Evolutionary conservation across 92 coral and sea anemone genomes (phyloP).

Genomic region (Pocillopora grandis): DNA sequence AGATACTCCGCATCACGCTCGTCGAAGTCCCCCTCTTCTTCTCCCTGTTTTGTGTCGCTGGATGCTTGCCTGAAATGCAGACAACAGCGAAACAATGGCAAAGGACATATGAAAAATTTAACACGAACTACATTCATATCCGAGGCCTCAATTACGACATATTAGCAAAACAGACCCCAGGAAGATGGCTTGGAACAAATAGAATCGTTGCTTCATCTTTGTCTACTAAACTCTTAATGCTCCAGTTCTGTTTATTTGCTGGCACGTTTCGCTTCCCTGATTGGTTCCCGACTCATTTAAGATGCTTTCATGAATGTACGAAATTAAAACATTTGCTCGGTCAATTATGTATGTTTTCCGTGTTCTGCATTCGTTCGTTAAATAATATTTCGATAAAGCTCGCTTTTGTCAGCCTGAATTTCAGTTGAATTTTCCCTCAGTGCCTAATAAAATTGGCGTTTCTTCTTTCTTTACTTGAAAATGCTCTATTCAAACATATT

Average conservation of each 20-base stretch:
- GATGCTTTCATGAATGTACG: conserved; percentile 16
- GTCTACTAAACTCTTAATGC: conserved; percentile 37
- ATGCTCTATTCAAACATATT: conserved; percentile 28
- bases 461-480: background rate
- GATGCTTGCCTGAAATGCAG: conserved; percentile 49
- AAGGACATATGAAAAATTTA: conserved; percentile 49
- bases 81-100: conserved; percentile 40
- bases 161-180: conserved; percentile 57
- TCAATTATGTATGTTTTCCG: conserved; percentile 34
- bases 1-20: conserved; percentile 68
- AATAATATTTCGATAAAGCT: conserved; percentile 13
- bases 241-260: conserved; percentile 14
- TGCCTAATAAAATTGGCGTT: background rate
- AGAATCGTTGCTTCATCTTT: conserved; percentile 17
- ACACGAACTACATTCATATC: conserved; percentile 40
- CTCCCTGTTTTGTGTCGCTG: conserved; percentile 35
- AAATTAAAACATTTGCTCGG: conserved; percentile 40
- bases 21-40: conserved; percentile 37
- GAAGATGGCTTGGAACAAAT: conserved; percentile 25
- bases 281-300: conserved; percentile 34
- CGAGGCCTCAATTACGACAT: conserved; percentile 45
- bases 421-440: conserved; percentile 7
- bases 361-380: conserved; percentile 12
- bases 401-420: background rate
- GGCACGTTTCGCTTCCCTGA: conserved; percentile 5